Percentiles rank a stretch among this genome's conserved stretches.
phyloP scores from a whole-genome alignment of 2,113 vertebrate species.

The Austrofundulus limnaeus region DNA sequence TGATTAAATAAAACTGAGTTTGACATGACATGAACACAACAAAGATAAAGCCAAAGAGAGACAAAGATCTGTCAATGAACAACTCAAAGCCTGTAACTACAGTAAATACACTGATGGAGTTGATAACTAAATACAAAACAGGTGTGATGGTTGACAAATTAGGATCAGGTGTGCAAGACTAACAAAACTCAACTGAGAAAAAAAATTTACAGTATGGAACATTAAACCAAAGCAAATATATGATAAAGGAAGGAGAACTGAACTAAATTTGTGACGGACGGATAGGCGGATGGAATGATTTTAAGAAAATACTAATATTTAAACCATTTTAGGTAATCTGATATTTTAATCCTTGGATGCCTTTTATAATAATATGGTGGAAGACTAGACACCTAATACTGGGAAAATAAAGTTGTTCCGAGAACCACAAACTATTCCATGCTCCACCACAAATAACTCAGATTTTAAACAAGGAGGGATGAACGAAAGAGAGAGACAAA shows the following conservation, averaged over 20 bases:
- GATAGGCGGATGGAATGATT: too few relatives aligned
- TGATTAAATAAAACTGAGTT: background rate
- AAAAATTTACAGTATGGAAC: too few relatives aligned
- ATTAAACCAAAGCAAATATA: too few relatives aligned
- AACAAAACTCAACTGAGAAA: background rate
- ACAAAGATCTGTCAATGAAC: background rate
- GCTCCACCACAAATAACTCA: slow-evolving; percentile 61
- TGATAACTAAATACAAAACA: background rate
- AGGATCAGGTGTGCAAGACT: background rate
- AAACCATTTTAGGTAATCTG: slow-evolving; percentile 43
- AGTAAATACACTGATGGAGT: background rate
- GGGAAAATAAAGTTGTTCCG: slow-evolving; percentile 59
- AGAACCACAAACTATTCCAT: slow-evolving; percentile 58
- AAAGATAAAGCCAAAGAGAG: background rate
- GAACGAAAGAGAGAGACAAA: slow-evolving; percentile 31
- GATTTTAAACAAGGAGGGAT: slow-evolving; percentile 46
- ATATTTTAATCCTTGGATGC: slow-evolving; percentile 59
- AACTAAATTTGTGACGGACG: too few relatives aligned
- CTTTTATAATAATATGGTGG: slow-evolving; percentile 64
- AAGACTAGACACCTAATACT: slow-evolving; percentile 64
- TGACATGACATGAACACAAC: background rate
- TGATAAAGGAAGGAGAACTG: too few relatives aligned
- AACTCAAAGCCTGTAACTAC: background rate
- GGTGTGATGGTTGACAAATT: background rate
- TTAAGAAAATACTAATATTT: slow-evolving; percentile 36